A percentile compares a stretch with the other conserved stretches of the same genome.
Conservation (phyloP, 2,113 vertebrate species). For the Neomonachus schauinslandi region DNA sequence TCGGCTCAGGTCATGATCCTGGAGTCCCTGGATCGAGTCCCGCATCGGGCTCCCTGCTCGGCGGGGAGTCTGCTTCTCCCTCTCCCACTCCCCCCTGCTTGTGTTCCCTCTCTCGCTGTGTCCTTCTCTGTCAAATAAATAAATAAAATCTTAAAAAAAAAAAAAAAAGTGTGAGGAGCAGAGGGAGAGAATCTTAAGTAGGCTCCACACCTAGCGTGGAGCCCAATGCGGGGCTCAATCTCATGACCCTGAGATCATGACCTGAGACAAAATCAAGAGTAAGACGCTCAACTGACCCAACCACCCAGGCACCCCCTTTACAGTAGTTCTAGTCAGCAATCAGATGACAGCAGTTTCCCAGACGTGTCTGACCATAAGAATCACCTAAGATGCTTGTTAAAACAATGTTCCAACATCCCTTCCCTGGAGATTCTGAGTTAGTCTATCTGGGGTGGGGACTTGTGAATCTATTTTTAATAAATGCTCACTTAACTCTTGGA, state of each 20-base stretch:
- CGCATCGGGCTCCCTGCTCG: no score
- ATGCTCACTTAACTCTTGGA: background rate
- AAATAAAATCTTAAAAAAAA: no score
- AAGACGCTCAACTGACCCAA: background rate
- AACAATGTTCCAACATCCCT: background rate
- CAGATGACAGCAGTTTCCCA: background rate
- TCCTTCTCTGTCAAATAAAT: no score
- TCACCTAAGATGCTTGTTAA: background rate
- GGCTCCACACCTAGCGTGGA: background rate
- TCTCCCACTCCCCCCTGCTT: no score
- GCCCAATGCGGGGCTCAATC: no score
- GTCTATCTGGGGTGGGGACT: background rate
- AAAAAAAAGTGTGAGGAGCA: background rate
- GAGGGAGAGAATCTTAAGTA: background rate
- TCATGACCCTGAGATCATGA: background rate
- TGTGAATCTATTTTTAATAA: background rate
- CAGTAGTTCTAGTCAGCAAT: background rate
- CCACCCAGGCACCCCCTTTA: background rate
- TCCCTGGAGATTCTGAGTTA: background rate
- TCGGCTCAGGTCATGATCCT: no score
- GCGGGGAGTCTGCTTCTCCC: no score
- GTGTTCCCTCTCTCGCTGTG: no score
- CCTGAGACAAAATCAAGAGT: background rate
- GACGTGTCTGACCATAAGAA: background rate
- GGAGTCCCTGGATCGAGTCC: no score